Base-by-base conservation (phyloP, 2,113 vertebrate species). In the Dasypus novemcinctus region DNA sequence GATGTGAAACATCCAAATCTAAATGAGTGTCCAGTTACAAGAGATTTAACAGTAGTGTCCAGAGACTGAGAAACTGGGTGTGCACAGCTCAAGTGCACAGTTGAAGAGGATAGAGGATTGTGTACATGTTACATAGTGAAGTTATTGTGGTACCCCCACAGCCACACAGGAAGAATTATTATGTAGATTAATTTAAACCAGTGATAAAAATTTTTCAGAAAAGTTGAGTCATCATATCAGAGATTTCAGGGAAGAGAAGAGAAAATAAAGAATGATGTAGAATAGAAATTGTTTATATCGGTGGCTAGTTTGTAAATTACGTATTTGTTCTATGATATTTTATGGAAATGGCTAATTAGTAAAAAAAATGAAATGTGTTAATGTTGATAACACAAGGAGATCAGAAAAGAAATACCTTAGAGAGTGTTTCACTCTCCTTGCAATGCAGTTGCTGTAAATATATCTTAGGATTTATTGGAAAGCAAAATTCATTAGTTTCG, bases 21-120 rank as follows among this genome's bases (percentile, higher is more conserved):
- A 5, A 23, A 5, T 0, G 27, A 14, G 29, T 41, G 21, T 13
- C 52, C 20, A n/a, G 72, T 79, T 33, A 4, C 9, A 25, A 29
- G 88, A 54, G 52, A 5, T 2, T 0, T 4, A 41, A 25, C 36
- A n/a, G 31, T 0, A 1, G 27, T 29, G 71, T 7, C 0, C n/a
- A 66, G 71, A 54, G 18, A 0, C 27, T 2, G 4, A 54, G 20
- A n/a, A 1, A 13, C 33, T 8, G 61, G 66, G 29, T 0, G 6
- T 29, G 46, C n/a, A n/a, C n/a, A n/a, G 59, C 21, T 41, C 71
- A 4, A 9, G 6, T 11, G 29, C 43, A 5, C 31, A 8, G 64
- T 7, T 1, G 31, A 41, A 68, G 52, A 20, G 7, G 54, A 33
- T 33, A 5, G 57, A 7, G 25, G 0, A 1, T 7, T 69, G 41